phyloP scores from a whole-genome alignment of 2,113 vertebrate species.

The Heteronetta atricapilla region DNA sequence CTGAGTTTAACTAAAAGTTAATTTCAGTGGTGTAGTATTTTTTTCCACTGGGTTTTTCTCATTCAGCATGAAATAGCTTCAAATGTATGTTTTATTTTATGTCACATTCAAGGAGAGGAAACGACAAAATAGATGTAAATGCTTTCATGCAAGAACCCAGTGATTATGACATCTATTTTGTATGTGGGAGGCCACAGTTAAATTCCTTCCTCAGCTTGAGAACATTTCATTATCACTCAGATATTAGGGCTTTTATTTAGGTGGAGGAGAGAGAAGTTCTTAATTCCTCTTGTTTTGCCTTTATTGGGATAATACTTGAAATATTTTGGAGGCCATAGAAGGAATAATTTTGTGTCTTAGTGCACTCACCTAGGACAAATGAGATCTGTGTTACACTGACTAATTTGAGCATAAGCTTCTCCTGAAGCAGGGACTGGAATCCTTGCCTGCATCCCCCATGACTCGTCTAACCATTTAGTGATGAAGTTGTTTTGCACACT shows the following conservation, averaged over 20 bases:
- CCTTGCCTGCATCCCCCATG: not conserved
- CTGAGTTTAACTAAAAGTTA: not conserved
- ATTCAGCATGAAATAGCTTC: not conserved
- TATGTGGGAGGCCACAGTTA: not conserved
- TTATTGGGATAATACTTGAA: not conserved
- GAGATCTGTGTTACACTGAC: not conserved
- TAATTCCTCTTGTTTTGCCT: not conserved
- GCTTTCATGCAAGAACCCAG: not conserved
- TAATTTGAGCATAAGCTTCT: not conserved
- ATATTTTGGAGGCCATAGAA: not conserved
- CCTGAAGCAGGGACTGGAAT: not conserved
- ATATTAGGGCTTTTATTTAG: not conserved
- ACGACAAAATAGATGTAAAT: not conserved
- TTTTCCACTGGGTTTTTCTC: not conserved
- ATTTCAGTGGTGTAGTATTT: not conserved
- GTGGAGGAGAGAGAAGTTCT: not conserved
- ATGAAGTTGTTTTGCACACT: not conserved
- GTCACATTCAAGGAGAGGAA: not conserved
- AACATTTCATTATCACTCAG: not conserved
- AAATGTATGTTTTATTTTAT: not conserved
- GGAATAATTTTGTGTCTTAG: not conserved
- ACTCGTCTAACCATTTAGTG: not conserved
- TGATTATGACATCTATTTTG: not conserved
- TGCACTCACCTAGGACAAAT: not conserved
- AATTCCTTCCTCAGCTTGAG: slow-evolving; percentile 4